A percentile compares a stretch with the other conserved stretches of the same genome.
Conservation (phyloP, 2,113 vertebrate species). For the Coryphaenoides rupestris region DNA sequence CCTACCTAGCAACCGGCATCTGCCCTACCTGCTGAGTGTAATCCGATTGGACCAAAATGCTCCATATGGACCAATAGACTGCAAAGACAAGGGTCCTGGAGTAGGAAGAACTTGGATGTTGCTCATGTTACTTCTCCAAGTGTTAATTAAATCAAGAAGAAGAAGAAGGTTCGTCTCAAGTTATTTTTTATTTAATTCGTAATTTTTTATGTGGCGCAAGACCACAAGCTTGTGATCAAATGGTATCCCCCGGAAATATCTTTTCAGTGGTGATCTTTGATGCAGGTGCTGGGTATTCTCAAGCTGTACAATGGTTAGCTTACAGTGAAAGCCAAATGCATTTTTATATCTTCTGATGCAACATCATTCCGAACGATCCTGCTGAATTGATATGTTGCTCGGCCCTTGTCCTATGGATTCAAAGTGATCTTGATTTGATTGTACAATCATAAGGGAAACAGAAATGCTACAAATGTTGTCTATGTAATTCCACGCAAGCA, state of each 20-base stretch:
- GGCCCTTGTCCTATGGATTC: constrained; percentile 21
- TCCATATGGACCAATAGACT: constrained; percentile 42
- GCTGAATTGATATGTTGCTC: no score
- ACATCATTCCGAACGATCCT: constrained; percentile 6
- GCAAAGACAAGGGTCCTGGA: constrained; percentile 2
- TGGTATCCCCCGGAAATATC: constrained; percentile 49
- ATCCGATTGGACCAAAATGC: constrained; percentile 59
- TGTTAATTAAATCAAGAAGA: constrained; percentile 40
- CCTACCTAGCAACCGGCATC: constrained; percentile 53
- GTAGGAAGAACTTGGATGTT: constrained; percentile 39
- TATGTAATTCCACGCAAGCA: constrained; percentile 48
- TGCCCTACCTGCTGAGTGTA: constrained; percentile 27
- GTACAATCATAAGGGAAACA: constrained; percentile 68
- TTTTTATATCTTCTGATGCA: constrained; percentile 21
- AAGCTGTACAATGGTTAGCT: constrained; percentile 52
- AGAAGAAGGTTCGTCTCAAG: constrained; percentile 25
- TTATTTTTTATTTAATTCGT: constrained; percentile 1
- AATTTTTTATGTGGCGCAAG: constrained; percentile 39
- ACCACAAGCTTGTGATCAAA: constrained; percentile 64
- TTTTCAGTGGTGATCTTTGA: constrained; percentile 29
- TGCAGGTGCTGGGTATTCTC: constrained; percentile 43
- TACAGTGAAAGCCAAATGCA: constrained; percentile 48
- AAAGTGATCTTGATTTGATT: constrained; percentile 50
- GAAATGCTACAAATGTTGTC: constrained; percentile 44
- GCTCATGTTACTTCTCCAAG: constrained; percentile 60